A percentile compares a stretch with the other conserved stretches of the same genome.
Evolutionary conservation across 2,113 vertebrate species (phyloP).

Genomic region (Megaceryle maxima): DNA sequence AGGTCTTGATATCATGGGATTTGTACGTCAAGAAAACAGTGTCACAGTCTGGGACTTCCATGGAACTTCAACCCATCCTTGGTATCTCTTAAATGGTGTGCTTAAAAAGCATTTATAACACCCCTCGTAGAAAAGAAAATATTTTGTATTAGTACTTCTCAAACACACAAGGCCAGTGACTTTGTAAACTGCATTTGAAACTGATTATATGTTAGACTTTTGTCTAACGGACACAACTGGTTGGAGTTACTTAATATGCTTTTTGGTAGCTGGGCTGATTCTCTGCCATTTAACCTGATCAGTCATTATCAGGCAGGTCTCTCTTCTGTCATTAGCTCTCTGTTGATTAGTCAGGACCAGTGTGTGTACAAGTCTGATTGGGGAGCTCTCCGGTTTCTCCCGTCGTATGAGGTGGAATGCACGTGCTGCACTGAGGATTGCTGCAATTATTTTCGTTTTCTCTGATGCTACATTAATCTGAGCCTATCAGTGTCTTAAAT

Average conservation of each 20-base stretch:
- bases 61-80: neutral
- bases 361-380: neutral
- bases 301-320: neutral
- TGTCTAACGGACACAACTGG: neutral
- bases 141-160: neutral
- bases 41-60: neutral
- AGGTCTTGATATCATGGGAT: neutral
- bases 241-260: neutral
- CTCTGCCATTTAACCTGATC: neutral
- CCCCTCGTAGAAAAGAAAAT: neutral
- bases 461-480: neutral
- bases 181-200: neutral
- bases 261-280: neutral
- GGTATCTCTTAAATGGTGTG: neutral
- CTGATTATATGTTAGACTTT: neutral
- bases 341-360: neutral
- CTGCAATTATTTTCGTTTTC: neutral
- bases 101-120: neutral
- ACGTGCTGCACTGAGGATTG: neutral
- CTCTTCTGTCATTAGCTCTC: rapidly evolving
- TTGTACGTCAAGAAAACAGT: neutral
- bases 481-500: neutral
- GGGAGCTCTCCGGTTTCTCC: neutral
- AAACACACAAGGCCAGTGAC: neutral
- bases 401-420: neutral